These are phyloP conservation scores for Lepisosteus oculatus DNA, from an alignment of 2,113 vertebrate genomes.

Conservation along the genomic window DNA sequence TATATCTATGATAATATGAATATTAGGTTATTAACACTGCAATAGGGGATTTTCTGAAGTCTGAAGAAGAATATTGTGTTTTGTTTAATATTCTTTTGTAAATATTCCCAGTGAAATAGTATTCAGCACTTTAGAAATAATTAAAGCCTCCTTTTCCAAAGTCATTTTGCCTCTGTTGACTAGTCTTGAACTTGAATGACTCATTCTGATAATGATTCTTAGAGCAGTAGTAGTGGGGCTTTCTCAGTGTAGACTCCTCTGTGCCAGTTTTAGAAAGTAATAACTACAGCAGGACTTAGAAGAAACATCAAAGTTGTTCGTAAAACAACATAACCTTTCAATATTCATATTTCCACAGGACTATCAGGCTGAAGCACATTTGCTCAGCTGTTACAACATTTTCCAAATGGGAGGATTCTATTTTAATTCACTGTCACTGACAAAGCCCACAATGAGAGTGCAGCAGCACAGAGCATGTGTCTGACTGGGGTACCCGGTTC, in stretches of 20 bases:
- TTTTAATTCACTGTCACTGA: background rate
- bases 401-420: background rate
- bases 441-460: background rate
- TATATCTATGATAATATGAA: too few relatives aligned
- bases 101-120: background rate
- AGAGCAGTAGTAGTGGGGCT: background rate
- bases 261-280: background rate
- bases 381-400: conserved; percentile 16
- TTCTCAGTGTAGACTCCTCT: background rate
- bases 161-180: background rate
- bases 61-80: background rate
- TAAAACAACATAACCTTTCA: background rate
- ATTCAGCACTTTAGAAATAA: background rate
- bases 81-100: background rate
- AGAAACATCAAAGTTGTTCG: background rate
- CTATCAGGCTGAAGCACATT: background rate
- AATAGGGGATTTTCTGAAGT: background rate
- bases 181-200: background rate
- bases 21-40: too few relatives aligned
- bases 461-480: too few relatives aligned
- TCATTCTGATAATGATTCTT: background rate
- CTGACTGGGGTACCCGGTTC: too few relatives aligned
- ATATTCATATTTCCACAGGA: background rate
- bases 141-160: background rate
- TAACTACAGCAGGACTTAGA: background rate